phyloP scores from a whole-genome alignment of 2,888 invertebrate genomes.

The Ypsolopha scabrella region DNA sequence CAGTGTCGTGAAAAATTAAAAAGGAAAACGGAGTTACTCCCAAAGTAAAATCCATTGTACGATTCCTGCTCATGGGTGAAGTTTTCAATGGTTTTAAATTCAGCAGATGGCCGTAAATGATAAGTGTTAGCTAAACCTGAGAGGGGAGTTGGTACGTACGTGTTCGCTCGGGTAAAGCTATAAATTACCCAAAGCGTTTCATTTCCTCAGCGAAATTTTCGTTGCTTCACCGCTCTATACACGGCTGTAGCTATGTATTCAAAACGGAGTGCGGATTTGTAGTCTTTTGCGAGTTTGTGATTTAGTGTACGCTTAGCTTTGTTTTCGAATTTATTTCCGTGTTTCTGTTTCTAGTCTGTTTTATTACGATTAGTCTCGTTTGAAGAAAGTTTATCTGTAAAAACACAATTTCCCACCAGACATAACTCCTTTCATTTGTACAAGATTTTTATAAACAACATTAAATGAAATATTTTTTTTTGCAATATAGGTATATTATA shows the following conservation, averaged over 20 bases:
- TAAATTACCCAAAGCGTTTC: slow-evolving; percentile 59
- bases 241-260: too few species aligned
- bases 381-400: too few species aligned
- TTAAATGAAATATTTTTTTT: too few species aligned
- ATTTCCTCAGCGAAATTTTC: slow-evolving; percentile 58
- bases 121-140: slow-evolving; percentile 48
- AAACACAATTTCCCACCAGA: too few species aligned
- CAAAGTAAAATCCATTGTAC: too few species aligned
- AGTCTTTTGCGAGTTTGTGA: background rate
- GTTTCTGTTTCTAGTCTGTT: background rate
- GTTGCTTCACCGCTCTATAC: slow-evolving; percentile 25
- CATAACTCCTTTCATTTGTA: too few species aligned
- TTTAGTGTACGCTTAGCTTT: background rate
- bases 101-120: slow-evolving; percentile 49
- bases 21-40: too few species aligned
- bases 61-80: background rate
- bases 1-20: too few species aligned
- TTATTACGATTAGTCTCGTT: background rate
- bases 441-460: too few species aligned
- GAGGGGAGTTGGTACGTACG: background rate
- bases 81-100: slow-evolving; percentile 4
- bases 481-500: too few species aligned
- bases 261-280: background rate
- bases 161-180: slow-evolving; percentile 12
- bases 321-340: background rate